Evolutionary conservation across 2,888 invertebrate genomes (phyloP), one percentile per base, ranked within the genome.

Genomic region (Amphipyra berbera): DNA sequence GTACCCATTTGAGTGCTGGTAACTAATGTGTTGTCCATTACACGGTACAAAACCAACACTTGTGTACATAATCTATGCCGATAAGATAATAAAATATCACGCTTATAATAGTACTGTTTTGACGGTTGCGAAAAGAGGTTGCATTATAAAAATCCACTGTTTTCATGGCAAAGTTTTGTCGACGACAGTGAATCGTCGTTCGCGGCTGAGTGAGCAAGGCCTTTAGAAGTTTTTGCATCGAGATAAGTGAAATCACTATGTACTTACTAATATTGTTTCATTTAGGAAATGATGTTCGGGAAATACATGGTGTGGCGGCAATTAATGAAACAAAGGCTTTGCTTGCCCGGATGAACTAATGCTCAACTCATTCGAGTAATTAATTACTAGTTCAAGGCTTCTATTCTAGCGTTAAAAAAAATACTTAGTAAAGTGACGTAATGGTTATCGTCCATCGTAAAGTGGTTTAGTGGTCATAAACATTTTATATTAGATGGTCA

Each of bases 41-140:
- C 90, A 90, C 81, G 84, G 84, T 80, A 87, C 82, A 68, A 83
- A 85, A 89, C 85, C 85, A 80, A 88, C 93, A 92, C 92, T 92
- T 93, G 94, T 91, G 89, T 90, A 93, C 92, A 93, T 91, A 93
- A 91, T 94, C 93, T 92, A 82, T 76, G 71, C 64, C 87, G 94
- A 94, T 94, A 94, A 94, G 94, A 94, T 94, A 91, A 84, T 79
- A 79, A 83, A 81, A 79, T 76, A 78, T 72, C 74, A 78, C 69
- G 73, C 72, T 76, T 75, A 68, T 57, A 75, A 76, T 81, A 85
- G 82, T 85, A 72, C 66, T 69, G 67, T 73, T 72, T 72, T 58
- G 75, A 61, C 77, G 56, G 65, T 70, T 73, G 79, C 70, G 55
- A 75, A 71, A 74, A 70, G 58, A 73, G 66, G 79, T 79, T 69